A percentile compares a stretch with the other conserved stretches of the same genome.
Evolutionary conservation across 2,797 vertebrate genomes (phyloP).

Genomic region (Mallotus villosus): DNA sequence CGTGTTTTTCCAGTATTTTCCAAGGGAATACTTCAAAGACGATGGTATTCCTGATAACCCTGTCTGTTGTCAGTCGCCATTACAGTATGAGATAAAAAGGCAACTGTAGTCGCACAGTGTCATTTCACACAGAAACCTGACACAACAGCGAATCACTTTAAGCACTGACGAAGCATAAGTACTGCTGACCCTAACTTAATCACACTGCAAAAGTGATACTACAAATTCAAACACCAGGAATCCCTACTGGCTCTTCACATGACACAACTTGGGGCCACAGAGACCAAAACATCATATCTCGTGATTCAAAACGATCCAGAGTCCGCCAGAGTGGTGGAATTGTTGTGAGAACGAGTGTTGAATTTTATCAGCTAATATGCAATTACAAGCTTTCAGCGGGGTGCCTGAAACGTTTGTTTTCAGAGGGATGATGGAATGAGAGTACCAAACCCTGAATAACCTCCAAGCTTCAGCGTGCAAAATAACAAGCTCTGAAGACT

Average conservation of each 20-base stretch:
- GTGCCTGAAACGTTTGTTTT: slow-evolving; percentile 19
- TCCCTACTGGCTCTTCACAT: slow-evolving; percentile 32
- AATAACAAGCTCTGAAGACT: slow-evolving; percentile 51
- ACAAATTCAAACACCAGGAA: slow-evolving; percentile 50
- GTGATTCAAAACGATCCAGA: slow-evolving; percentile 40
- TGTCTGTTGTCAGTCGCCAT: slow-evolving; percentile 33
- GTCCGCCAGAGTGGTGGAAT: slow-evolving; percentile 29
- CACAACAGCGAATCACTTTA: slow-evolving; percentile 30
- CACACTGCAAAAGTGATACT: slow-evolving; percentile 27
- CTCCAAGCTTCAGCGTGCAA: slow-evolving; percentile 25
- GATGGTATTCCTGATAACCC: slow-evolving; percentile 59
- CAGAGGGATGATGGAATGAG: slow-evolving; percentile 21
- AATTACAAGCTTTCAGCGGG: slow-evolving; percentile 21
- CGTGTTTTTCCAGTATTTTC: slow-evolving; percentile 14
- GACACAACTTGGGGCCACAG: slow-evolving; percentile 40
- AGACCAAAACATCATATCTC: slow-evolving; percentile 48
- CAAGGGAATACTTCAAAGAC: slow-evolving; percentile 42
- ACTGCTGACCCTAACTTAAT: slow-evolving; percentile 55
- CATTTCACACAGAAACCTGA: slow-evolving; percentile 42
- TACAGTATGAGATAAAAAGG: slow-evolving; percentile 32
- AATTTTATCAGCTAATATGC: slow-evolving; percentile 32
- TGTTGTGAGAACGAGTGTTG: slow-evolving; percentile 37
- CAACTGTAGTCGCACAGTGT: slow-evolving; percentile 33
- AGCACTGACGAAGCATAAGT: slow-evolving; percentile 16
- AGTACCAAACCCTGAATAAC: slow-evolving; percentile 39